These are phyloP conservation scores for Pseudochromis fuscus DNA, from an alignment of 2,797 vertebrate genomes.

Conservation along the genomic window DNA sequence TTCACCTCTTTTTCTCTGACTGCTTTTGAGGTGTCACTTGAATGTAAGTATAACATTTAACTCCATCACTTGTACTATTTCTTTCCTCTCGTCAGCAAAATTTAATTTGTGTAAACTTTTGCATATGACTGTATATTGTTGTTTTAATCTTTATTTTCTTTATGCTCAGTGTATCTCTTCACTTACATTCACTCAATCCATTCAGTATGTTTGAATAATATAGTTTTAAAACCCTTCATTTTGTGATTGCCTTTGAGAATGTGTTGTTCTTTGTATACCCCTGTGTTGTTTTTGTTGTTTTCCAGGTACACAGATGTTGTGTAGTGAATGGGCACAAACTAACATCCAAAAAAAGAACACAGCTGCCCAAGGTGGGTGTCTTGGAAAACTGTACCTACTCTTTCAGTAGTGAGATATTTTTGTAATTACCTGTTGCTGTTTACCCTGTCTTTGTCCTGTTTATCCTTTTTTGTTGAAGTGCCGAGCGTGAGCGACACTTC, in stretches of 20 bases:
- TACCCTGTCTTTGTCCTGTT: not conserved
- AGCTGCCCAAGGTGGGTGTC: conserved; percentile 54
- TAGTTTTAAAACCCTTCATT: not conserved
- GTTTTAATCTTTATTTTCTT: not conserved
- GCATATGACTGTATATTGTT: not conserved
- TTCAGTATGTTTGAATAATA: not conserved
- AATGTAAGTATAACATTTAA: conserved; percentile 48
- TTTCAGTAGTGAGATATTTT: not conserved
- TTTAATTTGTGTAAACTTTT: not conserved
- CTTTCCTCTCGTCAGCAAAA: not conserved
- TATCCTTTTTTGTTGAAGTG: conserved; percentile 46
- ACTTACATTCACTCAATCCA: not conserved
- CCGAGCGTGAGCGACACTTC: conserved; percentile 6
- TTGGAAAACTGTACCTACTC: not conserved
- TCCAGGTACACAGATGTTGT: conserved; percentile 73
- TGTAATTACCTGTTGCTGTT: not conserved
- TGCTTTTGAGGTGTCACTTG: conserved; percentile 35
- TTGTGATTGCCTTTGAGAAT: not conserved
- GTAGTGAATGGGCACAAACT: conserved; percentile 11
- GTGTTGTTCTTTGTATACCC: conserved; percentile 20
- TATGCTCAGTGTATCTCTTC: not conserved
- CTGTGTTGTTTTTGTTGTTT: conserved; percentile 16
- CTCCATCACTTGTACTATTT: not conserved
- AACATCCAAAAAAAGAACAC: conserved; percentile 24
- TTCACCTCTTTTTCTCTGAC: conserved; percentile 25